Evolutionary conservation across 1,140 invertebrate genomes (phyloP).

Genomic region (Drosophila ironensis): DNA sequence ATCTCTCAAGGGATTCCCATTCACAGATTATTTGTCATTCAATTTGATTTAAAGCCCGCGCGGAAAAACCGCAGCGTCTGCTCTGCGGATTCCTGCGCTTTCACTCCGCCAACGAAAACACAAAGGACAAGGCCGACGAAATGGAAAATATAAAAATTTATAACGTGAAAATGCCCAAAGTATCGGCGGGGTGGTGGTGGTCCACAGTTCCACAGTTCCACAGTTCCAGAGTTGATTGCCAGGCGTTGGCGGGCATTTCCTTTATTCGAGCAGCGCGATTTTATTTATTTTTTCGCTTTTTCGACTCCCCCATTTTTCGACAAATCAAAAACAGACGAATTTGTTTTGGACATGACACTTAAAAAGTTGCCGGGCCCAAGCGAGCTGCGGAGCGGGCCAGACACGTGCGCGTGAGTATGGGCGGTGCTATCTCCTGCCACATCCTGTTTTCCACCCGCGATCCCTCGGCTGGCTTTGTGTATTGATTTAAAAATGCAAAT

Average conservation of each 20-base stretch:
- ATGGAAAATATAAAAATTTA: slow-evolving; percentile 79
- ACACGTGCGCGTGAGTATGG: slow-evolving; percentile 48
- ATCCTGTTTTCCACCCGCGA: slow-evolving; percentile 33
- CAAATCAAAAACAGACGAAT: slow-evolving; percentile 81
- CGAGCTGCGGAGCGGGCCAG: slow-evolving; percentile 20
- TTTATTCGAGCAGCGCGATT: slow-evolving; percentile 15
- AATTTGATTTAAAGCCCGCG: slow-evolving; percentile 63
- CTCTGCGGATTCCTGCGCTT: too few species aligned
- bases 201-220: slow-evolving; percentile 24
- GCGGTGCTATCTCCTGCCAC: slow-evolving; percentile 9
- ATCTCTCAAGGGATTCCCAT: slow-evolving; percentile 7
- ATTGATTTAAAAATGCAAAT: slow-evolving; percentile 80
- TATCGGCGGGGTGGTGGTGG: slow-evolving; percentile 10
- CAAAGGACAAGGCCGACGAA: slow-evolving; percentile 53
- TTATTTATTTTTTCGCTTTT: slow-evolving; percentile 11
- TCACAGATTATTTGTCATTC: slow-evolving; percentile 53
- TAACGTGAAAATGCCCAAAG: slow-evolving; percentile 73
- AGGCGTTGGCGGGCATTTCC: slow-evolving; percentile 46
- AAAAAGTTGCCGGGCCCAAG: slow-evolving; percentile 65
- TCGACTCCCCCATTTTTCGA: slow-evolving; percentile 54
- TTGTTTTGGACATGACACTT: slow-evolving; percentile 80
- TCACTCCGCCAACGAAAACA: slow-evolving; percentile 32
- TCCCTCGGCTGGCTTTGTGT: slow-evolving; percentile 32
- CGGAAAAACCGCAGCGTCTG: slow-evolving; percentile 57
- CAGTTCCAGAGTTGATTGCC: slow-evolving; percentile 58